Conservation (phyloP, 2,888 invertebrate genomes). For the Synergus itoensis region DNA sequence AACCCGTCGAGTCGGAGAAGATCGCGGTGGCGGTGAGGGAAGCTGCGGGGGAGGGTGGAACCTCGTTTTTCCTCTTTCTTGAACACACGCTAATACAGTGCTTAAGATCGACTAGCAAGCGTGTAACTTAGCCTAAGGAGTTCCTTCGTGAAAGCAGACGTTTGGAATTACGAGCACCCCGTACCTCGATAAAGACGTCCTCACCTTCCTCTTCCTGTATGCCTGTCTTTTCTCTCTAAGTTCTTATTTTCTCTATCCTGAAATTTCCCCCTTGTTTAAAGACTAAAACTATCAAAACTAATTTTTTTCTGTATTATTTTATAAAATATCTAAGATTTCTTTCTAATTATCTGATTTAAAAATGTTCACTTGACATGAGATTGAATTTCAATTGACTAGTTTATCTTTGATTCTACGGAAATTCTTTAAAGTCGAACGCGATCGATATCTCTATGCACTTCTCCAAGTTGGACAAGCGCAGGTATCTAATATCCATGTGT, state of each 20-base stretch:
- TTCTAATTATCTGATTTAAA: too few species aligned
- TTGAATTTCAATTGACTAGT: conserved; percentile 22
- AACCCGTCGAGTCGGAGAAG: conserved; percentile 24
- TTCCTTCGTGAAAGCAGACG: conserved; percentile 4
- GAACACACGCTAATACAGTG: conserved; percentile 26
- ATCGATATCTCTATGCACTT: conserved; percentile 28
- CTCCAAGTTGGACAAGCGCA: conserved; percentile 24
- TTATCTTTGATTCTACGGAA: conserved; percentile 15
- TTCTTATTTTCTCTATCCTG: conserved; percentile 3
- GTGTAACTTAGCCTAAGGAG: conserved; percentile 30
- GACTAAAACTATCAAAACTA: background rate
- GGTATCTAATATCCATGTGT: conserved; percentile 34
- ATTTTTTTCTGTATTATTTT: background rate
- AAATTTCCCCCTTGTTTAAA: background rate
- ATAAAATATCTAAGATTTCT: too few species aligned
- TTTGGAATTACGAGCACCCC: conserved; percentile 23
- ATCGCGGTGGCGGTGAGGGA: background rate
- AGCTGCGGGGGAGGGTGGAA: background rate
- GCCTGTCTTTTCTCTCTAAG: background rate
- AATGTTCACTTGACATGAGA: conserved; percentile 7
- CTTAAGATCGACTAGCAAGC: conserved; percentile 18
- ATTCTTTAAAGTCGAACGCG: conserved; percentile 38
- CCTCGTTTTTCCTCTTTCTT: conserved; percentile 25
- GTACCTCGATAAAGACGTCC: conserved; percentile 32
- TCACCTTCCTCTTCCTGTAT: background rate